Evolutionary conservation across 2,888 invertebrate genomes (phyloP), one percentile per base, ranked within the genome.

Genomic region (Agriopis aurantiaria): DNA sequence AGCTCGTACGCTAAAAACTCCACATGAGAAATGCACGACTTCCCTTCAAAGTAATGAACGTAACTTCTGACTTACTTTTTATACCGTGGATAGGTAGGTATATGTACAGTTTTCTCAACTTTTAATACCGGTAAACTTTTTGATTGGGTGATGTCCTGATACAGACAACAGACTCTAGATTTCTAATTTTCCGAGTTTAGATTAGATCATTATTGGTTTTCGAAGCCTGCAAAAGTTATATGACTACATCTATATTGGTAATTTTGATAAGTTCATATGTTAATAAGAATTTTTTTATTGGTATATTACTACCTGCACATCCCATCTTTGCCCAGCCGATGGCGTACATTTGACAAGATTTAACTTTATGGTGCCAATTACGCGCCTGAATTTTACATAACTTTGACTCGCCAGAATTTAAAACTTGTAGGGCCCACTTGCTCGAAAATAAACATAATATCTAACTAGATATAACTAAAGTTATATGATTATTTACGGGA

Each of bases 1-100:
- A 71, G 11, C 63, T 74, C 65, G 71, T 74, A 46, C 41, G 56
- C 33, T 67, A 46, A 48, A 55, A 65, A 60, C 33, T 17, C 10
- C 23, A 55, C 12, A 33, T 33, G 43, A 33, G 51, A 46, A 62
- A 53, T 61, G 48, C n/a, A n/a, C 0, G 48, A 48, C 48, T 48
- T 7, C 12, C 48, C 14, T 48, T 48, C 48, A n/a, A 48, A 11
- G n/a, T 48, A 48, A 48, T 48, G 17, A 51, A 23, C 52, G 23
- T 10, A 33, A 11, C 23, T 52, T 6, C 10, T 10, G 10, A 33
- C 23, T 11, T 9, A 23, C 0, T n/a, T 52, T 52, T 23, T 52
- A 52, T 10, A 23, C 23, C 3, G 51, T 23, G 9, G 3, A 7
- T 48, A 48, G 3, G n/a, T 48, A 48, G 7, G 12, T 51, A 14